A percentile compares a stretch with the other conserved stretches of the same genome.
These are phyloP conservation scores for Eupithecia vulgata DNA, from an alignment of 2,888 invertebrate species.

Conservation along the genomic window DNA sequence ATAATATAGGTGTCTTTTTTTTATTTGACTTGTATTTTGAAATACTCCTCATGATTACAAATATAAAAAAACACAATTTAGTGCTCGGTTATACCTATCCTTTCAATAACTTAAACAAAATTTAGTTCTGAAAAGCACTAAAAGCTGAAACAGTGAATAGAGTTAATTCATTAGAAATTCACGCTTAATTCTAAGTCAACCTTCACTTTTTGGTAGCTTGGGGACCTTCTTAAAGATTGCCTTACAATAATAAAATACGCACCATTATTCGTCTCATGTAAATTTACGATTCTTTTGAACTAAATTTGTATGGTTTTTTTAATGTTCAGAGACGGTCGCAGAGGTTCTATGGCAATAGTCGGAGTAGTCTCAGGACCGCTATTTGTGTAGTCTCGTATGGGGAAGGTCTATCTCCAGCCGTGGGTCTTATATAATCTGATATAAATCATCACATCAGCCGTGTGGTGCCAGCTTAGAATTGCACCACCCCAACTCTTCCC, in stretches of 20 bases:
- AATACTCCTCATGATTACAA: no score
- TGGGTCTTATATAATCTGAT: no score
- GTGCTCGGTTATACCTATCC: background rate
- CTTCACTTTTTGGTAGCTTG: background rate
- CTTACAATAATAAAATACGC: slow-evolving; percentile 13
- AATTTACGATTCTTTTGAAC: slow-evolving; percentile 16
- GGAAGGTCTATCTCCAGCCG: no score
- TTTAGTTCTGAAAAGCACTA: background rate
- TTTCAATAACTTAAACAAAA: background rate
- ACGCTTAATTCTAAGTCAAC: background rate
- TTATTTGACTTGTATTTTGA: no score
- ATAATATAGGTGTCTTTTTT: no score
- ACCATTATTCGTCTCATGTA: slow-evolving; percentile 11
- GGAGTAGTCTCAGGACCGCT: no score
- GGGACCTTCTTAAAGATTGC: slow-evolving; percentile 4
- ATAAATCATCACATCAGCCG: no score
- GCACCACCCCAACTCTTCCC: no score
- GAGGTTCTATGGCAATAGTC: no score
- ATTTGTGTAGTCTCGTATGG: no score
- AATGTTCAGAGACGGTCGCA: background rate
- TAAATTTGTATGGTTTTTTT: slow-evolving; percentile 17
- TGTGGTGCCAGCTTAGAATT: no score
- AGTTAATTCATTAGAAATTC: background rate
- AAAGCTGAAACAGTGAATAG: background rate
- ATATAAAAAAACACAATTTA: no score